Conservation (phyloP, 2,888 invertebrate genomes). For the Blastobasis lacticolella region DNA sequence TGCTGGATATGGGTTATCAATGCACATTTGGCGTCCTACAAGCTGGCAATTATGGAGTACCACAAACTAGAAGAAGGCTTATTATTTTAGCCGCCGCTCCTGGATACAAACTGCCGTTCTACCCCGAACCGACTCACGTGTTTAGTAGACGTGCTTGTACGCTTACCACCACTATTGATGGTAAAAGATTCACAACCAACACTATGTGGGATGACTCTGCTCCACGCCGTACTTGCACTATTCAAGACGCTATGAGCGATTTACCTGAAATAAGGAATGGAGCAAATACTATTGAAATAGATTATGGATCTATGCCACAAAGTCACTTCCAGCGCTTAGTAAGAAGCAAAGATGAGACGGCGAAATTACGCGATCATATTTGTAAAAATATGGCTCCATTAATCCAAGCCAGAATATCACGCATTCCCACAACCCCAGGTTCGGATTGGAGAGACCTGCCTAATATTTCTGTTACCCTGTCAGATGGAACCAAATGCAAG, state of each 20-base stretch:
- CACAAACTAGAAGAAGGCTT: constrained; percentile 85
- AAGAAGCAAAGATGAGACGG: constrained; percentile 72
- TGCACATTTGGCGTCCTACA: constrained; percentile 90
- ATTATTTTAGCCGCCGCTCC: constrained; percentile 89
- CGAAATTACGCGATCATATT: constrained; percentile 81
- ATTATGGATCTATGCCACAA: constrained; percentile 80
- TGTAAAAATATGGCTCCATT: constrained; percentile 89
- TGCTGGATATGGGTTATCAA: constrained; percentile 90
- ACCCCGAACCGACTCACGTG: constrained; percentile 86
- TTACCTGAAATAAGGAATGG: constrained; percentile 84
- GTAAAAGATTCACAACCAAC: constrained; percentile 65
- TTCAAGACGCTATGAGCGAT: constrained; percentile 89
- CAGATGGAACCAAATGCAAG: constrained; percentile 79
- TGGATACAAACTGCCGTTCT: constrained; percentile 81
- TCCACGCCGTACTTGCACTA: constrained; percentile 84
- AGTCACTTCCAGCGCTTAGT: constrained; percentile 85
- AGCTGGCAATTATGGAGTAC: constrained; percentile 89
- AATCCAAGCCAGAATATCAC: constrained; percentile 83
- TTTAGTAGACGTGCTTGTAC: constrained; percentile 82
- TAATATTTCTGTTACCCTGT: constrained; percentile 80
- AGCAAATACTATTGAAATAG: constrained; percentile 78
- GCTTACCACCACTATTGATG: constrained; percentile 57
- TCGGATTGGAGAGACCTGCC: constrained; percentile 92
- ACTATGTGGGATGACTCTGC: constrained; percentile 80
- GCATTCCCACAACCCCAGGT: constrained; percentile 82